Percentiles rank a stretch among this genome's conserved stretches.
phyloP scores from a whole-genome alignment of 1,140 invertebrate species.

The Anagrus nilaparvatae region DNA sequence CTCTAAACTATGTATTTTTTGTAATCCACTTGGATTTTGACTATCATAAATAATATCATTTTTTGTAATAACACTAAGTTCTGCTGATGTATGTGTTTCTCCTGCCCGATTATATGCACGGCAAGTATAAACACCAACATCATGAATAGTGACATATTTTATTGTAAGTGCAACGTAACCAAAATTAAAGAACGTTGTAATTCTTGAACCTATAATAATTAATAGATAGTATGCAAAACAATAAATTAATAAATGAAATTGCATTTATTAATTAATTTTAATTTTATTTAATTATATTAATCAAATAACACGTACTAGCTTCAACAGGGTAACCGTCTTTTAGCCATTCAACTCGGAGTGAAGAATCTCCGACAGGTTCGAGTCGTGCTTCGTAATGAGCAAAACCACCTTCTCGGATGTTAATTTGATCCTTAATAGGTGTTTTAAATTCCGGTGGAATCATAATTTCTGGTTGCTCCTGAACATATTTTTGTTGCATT shows the following conservation, averaged over 20 bases:
- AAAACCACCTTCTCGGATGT: conserved; percentile 84
- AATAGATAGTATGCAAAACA: conserved; percentile 11
- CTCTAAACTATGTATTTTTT: conserved; percentile 83
- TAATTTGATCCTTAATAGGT: conserved; percentile 80
- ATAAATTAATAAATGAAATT: conserved; percentile 2
- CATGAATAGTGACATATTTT: conserved; percentile 80
- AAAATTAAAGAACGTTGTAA: conserved; percentile 92
- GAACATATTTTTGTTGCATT: conserved; percentile 61
- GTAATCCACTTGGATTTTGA: conserved; percentile 75
- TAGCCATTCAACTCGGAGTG: conserved; percentile 88
- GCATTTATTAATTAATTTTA: not conserved
- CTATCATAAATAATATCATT: conserved; percentile 77
- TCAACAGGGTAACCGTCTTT: conserved; percentile 85
- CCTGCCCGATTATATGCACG: conserved; percentile 80
- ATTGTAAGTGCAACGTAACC: conserved; percentile 94
- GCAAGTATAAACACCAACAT: conserved; percentile 88
- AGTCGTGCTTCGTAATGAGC: conserved; percentile 93
- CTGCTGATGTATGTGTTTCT: conserved; percentile 78
- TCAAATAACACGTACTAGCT: conserved; percentile 52
- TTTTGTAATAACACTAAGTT: conserved; percentile 75
- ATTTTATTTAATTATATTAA: conserved; percentile 1
- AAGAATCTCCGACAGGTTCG: conserved; percentile 85
- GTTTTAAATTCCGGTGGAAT: conserved; percentile 84
- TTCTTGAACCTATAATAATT: conserved; percentile 59
- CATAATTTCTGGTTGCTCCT: conserved; percentile 66